Base-by-base conservation (phyloP, 2,113 vertebrate species). In the Hoplias malabaricus region DNA sequence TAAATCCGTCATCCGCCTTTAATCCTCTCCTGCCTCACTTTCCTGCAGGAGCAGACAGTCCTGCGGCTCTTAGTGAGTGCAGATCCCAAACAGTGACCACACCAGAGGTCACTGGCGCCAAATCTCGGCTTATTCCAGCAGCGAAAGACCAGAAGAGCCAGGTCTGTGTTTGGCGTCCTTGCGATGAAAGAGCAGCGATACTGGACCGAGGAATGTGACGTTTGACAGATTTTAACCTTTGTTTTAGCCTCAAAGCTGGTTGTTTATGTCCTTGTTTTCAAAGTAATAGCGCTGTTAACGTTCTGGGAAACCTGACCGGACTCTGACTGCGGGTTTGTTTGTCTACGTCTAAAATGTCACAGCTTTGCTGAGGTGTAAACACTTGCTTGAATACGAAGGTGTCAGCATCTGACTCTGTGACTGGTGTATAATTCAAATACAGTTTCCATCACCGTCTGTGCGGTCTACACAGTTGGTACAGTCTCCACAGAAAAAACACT, bases 141-240 rank as follows among this genome's bases (percentile, higher is more conserved):
- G 7, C 2, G 21, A 7, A 25, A 11, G 23, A 25, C 38, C 16
- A 6, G 9, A 12, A 42, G 36, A 25, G 10, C 21, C 21, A 6
- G 21, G 7, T 67, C 38, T 36, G 11, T n/a, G 3, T 36, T 10
- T 36, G 48, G 29, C 31, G 13, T 38, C 33, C 10, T 66, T 65
- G 59, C 46, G 46, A 29, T 21, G 19, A 75, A 75, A 75, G 73
- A 34, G 46, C 62, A 56, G 16, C 19, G 16, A 5, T 56, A 5
- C 34, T 67, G 10, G 34, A 54, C 34, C 7, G 46, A 40, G 42
- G 40, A 19, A 54, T 73, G 31, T 54, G 34, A 67, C 73, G 29
- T 67, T 29, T 54, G 62, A 56, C 31, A 29, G 42, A 76, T 76
- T 76, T 57, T 21, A 76, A 34, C 62, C 50, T 76, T 68, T 31